These are phyloP conservation scores for Mus spretus DNA, from an alignment of 2,797 vertebrate species.

Conservation along the genomic window DNA sequence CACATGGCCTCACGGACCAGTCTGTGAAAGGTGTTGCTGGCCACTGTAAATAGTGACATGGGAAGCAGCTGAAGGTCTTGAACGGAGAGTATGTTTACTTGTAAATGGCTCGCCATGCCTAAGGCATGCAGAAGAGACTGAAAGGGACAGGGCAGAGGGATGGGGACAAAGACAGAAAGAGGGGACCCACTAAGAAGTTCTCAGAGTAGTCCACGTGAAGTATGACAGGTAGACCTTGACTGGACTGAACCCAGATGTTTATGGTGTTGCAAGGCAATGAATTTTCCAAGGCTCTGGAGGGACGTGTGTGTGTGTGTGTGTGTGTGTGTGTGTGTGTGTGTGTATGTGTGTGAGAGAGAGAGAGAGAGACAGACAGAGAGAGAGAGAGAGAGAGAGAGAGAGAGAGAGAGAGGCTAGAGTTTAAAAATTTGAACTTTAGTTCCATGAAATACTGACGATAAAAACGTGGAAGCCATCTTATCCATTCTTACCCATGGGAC, in stretches of 20 bases:
- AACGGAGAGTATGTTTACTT: neutral
- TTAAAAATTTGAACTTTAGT: neutral
- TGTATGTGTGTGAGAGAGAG: neutral
- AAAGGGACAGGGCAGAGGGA: neutral
- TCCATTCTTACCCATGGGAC: neutral
- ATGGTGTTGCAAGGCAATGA: neutral
- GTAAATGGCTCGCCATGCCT: neutral
- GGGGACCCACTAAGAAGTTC: neutral
- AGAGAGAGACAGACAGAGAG: no score
- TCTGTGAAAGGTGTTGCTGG: neutral
- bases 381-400: no score
- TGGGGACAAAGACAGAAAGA: neutral
- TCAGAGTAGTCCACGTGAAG: neutral
- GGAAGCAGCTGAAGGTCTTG: neutral
- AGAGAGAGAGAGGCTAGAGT: neutral
- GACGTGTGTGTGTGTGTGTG: neutral
- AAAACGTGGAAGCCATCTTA: neutral
- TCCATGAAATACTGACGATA: conserved; percentile 1
- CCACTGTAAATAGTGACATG: neutral
- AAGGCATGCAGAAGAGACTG: neutral
- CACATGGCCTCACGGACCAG: neutral
- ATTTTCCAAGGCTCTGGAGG: neutral
- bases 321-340: neutral
- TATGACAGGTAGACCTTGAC: neutral
- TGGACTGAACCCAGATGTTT: neutral